Conservation (phyloP, 2,113 vertebrate genomes). For the Dicaeum eximium region DNA sequence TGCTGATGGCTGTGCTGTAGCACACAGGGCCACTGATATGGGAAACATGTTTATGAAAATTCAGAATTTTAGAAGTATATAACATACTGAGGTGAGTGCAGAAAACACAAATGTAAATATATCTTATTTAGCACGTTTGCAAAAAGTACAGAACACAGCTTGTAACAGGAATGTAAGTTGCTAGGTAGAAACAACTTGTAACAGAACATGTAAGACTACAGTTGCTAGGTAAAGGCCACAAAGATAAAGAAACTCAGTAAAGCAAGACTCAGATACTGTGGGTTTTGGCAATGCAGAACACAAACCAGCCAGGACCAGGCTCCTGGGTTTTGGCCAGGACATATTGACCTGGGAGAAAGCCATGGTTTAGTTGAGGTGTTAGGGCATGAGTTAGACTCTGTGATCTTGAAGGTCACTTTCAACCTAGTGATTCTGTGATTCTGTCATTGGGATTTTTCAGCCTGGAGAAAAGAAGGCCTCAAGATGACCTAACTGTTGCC, state of each 20-base stretch:
- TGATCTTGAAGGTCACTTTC: not conserved
- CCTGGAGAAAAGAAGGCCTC: not conserved
- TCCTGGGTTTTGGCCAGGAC: not conserved
- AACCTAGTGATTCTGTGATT: not conserved
- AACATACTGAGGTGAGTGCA: not conserved
- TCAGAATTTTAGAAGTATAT: not conserved
- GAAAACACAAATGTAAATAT: not conserved
- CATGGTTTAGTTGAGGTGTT: not conserved
- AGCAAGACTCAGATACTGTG: not conserved
- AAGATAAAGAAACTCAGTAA: not conserved
- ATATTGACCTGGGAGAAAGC: not conserved
- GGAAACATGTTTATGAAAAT: not conserved
- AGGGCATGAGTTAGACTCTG: no score
- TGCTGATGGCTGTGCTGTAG: rapidly evolving
- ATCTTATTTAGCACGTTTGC: not conserved
- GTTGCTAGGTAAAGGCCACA: not conserved
- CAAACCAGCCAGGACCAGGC: not conserved
- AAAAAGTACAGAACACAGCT: not conserved
- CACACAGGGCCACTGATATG: not conserved
- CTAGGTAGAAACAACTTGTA: not conserved
- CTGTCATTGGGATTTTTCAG: not conserved
- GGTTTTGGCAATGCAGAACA: not conserved
- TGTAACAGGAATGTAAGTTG: not conserved
- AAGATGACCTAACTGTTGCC: not conserved
- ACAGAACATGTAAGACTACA: not conserved